phyloP scores from a whole-genome alignment of 2,113 vertebrate species.

The Boleophthalmus pectinirostris region DNA sequence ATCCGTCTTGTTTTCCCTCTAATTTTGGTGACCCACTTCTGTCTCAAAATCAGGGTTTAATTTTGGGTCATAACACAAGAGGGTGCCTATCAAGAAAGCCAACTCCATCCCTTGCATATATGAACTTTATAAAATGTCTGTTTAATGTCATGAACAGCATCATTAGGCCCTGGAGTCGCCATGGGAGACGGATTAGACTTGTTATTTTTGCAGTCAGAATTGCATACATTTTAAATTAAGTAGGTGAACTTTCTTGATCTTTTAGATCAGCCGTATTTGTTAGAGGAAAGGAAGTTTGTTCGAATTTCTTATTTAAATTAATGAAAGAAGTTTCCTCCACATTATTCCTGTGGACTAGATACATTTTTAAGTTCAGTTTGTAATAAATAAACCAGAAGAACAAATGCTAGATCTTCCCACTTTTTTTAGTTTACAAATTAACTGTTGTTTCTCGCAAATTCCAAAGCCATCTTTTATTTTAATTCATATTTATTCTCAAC shows the following conservation, averaged over 20 bases:
- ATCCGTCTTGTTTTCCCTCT: slow-evolving; percentile 47
- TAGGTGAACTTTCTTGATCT: not conserved
- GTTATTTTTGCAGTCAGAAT: not conserved
- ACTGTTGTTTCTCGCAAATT: not conserved
- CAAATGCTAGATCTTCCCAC: too few relatives aligned
- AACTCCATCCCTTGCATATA: not conserved
- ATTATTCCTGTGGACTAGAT: not conserved
- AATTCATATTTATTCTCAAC: too few relatives aligned
- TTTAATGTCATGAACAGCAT: slow-evolving; percentile 11
- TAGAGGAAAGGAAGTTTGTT: not conserved
- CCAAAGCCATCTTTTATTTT: not conserved
- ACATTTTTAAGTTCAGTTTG: not conserved
- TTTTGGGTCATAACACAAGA: slow-evolving; percentile 45
- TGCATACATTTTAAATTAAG: not conserved
- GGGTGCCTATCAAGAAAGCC: slow-evolving; percentile 24
- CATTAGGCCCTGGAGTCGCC: slow-evolving; percentile 15
- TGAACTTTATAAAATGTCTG: slow-evolving; percentile 18
- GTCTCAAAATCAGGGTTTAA: slow-evolving; percentile 41
- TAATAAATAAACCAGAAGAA: too few relatives aligned
- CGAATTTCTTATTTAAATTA: not conserved
- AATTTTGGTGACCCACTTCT: slow-evolving; percentile 62
- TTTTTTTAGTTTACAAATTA: not conserved
- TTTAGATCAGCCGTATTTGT: not conserved
- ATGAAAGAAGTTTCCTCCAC: not conserved
- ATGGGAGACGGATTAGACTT: not conserved